Conservation (phyloP, 2,888 invertebrate species). For the Reticulitermes lucifugus region DNA sequence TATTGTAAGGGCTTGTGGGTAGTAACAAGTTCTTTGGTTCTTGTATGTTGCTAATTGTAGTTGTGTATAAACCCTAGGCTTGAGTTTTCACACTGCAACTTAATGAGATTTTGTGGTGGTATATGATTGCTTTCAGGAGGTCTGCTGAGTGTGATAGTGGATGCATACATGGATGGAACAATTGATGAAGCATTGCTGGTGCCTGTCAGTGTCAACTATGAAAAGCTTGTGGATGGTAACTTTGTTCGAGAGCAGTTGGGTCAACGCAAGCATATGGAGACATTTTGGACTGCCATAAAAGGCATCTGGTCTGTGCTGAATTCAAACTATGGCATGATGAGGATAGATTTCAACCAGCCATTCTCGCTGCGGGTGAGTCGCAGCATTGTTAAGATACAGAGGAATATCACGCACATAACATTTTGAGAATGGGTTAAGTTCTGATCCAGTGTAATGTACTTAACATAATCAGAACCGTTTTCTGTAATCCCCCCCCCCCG, state of each 20-base stretch:
- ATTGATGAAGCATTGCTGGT: constrained; percentile 93
- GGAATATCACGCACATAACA: too few relatives aligned
- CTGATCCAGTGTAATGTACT: too few relatives aligned
- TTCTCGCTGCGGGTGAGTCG: constrained; percentile 84
- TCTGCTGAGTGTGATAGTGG: constrained; percentile 92
- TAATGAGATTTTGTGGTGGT: background rate
- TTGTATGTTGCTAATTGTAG: too few relatives aligned
- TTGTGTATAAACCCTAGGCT: too few relatives aligned
- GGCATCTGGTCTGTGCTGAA: constrained; percentile 89
- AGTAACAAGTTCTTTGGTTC: too few relatives aligned
- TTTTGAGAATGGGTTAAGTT: too few relatives aligned
- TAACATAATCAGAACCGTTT: too few relatives aligned
- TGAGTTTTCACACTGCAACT: too few relatives aligned
- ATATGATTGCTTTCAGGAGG: constrained; percentile 65
- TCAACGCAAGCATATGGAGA: constrained; percentile 89
- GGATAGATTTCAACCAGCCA: constrained; percentile 94
- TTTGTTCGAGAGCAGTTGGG: constrained; percentile 93
- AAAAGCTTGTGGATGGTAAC: constrained; percentile 93
- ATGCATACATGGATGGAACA: constrained; percentile 88
- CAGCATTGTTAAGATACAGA: too few relatives aligned
- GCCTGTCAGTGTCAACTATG: constrained; percentile 95
- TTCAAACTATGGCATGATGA: constrained; percentile 88
- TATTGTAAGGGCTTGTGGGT: too few relatives aligned
- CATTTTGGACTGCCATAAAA: constrained; percentile 83
- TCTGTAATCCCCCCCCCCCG: too few relatives aligned